Evolutionary conservation across 1,140 invertebrate species (phyloP).

Genomic region (Daktulosphaira vitifoliae): DNA sequence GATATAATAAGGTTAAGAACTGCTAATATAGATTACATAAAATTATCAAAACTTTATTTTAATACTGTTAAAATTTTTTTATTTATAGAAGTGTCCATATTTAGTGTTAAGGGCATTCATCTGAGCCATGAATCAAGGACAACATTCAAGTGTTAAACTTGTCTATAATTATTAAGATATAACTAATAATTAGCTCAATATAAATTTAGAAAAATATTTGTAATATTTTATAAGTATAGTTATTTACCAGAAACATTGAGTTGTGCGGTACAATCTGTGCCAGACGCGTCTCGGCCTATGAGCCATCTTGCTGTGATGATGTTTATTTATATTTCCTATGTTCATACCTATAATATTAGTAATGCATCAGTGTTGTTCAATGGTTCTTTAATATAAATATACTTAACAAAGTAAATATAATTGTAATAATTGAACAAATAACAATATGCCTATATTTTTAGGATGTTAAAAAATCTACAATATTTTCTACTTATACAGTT

Average conservation of each 20-base stretch:
- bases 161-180: constrained; percentile 18
- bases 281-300: constrained; percentile 1
- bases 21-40: too few species aligned
- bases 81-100: constrained; percentile 82
- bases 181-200: constrained; percentile 30
- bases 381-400: constrained; percentile 17
- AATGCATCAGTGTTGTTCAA: constrained; percentile 13
- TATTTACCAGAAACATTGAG: constrained; percentile 33
- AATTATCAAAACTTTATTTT: too few species aligned
- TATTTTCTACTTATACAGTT: constrained; percentile 27
- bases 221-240: constrained; percentile 30
- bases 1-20: too few species aligned
- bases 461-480: not conserved
- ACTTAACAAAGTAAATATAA: constrained; percentile 3
- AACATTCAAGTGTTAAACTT: constrained; percentile 23
- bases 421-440: constrained; percentile 19
- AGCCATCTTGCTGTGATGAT: constrained; percentile 33
- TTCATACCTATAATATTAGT: constrained; percentile 30
- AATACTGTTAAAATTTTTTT: constrained; percentile 36
- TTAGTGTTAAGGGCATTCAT: constrained; percentile 78
- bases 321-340: constrained; percentile 32
- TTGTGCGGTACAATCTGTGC: constrained; percentile 14
- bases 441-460: constrained; percentile 10
- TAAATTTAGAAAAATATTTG: constrained; percentile 10
- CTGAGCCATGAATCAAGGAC: constrained; percentile 54